Percentiles rank a stretch among this genome's conserved stretches.
phyloP scores from a whole-genome alignment of 2,888 invertebrate genomes.

The Chaitophorus viminalis region DNA sequence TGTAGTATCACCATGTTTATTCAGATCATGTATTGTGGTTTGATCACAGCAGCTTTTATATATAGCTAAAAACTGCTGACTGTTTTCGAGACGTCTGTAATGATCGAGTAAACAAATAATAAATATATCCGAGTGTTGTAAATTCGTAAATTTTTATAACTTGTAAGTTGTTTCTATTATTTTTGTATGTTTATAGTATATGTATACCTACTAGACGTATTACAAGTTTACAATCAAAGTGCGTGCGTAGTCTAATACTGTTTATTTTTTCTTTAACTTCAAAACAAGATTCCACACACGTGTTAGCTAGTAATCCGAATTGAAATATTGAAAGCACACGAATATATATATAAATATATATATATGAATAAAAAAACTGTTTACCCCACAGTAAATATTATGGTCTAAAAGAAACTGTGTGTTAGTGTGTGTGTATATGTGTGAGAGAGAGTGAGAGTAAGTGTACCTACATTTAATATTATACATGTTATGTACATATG shows the following conservation, averaged over 20 bases:
- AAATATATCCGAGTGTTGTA: neutral
- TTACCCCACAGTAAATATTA: neutral
- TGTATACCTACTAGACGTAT: neutral
- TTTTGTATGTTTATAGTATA: neutral
- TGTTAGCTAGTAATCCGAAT: slow-evolving; percentile 28
- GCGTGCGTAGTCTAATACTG: neutral
- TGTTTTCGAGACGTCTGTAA: neutral
- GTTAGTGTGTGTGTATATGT: too few species aligned
- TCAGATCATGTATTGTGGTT: too few species aligned
- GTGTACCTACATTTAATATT: too few species aligned
- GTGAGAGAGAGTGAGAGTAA: too few species aligned
- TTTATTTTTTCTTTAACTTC: neutral
- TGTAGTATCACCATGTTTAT: too few species aligned
- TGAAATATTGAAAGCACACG: slow-evolving; percentile 30
- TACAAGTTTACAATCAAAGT: neutral
- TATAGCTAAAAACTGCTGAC: too few species aligned
- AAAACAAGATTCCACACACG: slow-evolving; percentile 34
- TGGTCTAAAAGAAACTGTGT: neutral
- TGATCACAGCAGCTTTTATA: too few species aligned
- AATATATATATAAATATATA: neutral
- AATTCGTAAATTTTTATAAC: neutral
- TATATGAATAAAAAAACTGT: neutral
- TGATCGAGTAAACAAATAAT: neutral
- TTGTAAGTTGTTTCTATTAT: neutral
- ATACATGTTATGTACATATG: too few species aligned